Evolutionary conservation across 2,797 vertebrate species (phyloP).

Genomic region (Pseudochaenichthys georgianus): DNA sequence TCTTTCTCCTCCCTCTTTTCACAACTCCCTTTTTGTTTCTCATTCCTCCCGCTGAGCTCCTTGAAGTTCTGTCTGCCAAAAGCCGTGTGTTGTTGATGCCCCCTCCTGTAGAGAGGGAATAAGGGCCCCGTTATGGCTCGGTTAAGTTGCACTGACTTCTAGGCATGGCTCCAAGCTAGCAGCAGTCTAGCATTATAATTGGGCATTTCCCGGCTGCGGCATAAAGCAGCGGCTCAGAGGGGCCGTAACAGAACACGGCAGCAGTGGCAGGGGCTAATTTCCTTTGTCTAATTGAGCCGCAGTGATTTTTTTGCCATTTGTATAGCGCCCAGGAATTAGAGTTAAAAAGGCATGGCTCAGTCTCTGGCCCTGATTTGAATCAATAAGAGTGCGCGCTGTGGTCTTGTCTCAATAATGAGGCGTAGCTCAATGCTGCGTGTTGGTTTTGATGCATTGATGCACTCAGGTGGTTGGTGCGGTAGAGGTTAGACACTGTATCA

Average conservation of each 20-base stretch:
- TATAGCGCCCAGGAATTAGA: constrained; percentile 66
- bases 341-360: constrained; percentile 64
- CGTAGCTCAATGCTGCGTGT: constrained; percentile 7
- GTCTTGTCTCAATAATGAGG: constrained; percentile 53
- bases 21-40: constrained; percentile 58
- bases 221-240: constrained; percentile 69
- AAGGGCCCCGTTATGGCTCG: constrained; percentile 70
- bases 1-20: constrained; percentile 28
- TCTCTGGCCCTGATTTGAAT: constrained; percentile 61
- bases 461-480: constrained; percentile 13
- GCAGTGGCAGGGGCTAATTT: constrained; percentile 70
- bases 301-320: constrained; percentile 68
- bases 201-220: constrained; percentile 73
- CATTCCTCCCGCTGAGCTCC: constrained; percentile 51
- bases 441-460: constrained; percentile 35
- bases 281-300: constrained; percentile 77
- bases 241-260: constrained; percentile 66
- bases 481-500: neutral
- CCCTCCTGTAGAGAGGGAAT: constrained; percentile 77
- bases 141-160: constrained; percentile 71
- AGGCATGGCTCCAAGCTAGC: constrained; percentile 77
- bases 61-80: constrained; percentile 72
- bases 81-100: constrained; percentile 67
- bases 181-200: constrained; percentile 81
- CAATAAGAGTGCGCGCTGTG: constrained; percentile 20